Evolutionary conservation across 2,113 vertebrate species (phyloP), one percentile per base, ranked within the genome.

Genomic region (Oreochromis aureus): DNA sequence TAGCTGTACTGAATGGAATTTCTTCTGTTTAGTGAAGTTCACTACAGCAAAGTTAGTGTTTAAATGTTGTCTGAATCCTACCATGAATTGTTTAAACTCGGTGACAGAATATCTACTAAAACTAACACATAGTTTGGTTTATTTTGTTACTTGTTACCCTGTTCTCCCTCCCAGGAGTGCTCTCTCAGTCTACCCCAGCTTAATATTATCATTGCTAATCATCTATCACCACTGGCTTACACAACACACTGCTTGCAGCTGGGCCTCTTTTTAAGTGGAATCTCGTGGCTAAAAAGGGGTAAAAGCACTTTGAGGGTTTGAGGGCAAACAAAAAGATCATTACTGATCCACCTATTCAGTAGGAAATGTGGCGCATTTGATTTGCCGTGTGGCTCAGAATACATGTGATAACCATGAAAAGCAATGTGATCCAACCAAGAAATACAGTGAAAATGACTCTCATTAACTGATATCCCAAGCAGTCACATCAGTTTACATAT

Each of bases 201-300:
- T 27, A 15, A 78, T 53, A 55, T 88, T 36, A 85, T 86, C 73
- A 46, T 51, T 76, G 55, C 81, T 92, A 91, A 92, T 83, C 79
- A 81, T 89, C 83, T 59, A 73, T 48, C 76, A 58, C n/a, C 76
- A 34, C 39, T 19, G 5, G 19, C 61, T 86, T 91, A 73, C 86
- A 84, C 90, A 85, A 89, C 27, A 44, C 44, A 19, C 79, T 86
- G 80, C 89, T 83, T 88, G 56, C 56, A 90, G 82, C 24, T 41
- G 80, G 55, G 73, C 78, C 6, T 81, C 12, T 56, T 82, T 76
- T 79, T 73, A 27, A 66, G 24, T 51, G 86, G 46, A 53, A 53
- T 53, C 27, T 78, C 18, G 2, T 19, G 46, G 46, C 73, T 34
- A 39, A 53, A 6, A 79, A 6, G 54, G 63, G 39, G 84, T 16